Evolutionary conservation across 2,113 vertebrate genomes (phyloP).

Genomic region (Menura novaehollandiae): DNA sequence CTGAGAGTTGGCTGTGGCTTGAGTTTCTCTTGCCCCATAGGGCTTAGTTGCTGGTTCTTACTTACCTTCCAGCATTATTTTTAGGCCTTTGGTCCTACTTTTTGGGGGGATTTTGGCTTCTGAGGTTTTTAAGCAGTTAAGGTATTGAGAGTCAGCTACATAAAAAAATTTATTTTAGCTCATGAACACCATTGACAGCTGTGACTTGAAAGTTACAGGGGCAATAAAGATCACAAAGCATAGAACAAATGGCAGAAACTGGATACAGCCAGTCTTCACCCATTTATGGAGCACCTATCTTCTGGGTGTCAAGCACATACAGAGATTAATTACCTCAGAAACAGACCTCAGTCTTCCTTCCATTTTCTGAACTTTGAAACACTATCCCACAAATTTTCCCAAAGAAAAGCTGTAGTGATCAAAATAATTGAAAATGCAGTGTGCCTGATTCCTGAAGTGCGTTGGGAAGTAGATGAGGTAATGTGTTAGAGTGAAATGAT

Average conservation of each 20-base stretch:
- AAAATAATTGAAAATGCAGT: background rate
- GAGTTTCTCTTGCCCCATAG: background rate
- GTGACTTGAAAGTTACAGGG: background rate
- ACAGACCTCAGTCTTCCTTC: background rate
- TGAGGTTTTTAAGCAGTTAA: background rate
- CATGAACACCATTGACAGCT: background rate
- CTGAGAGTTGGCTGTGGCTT: background rate
- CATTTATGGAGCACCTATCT: background rate
- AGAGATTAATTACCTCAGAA: background rate
- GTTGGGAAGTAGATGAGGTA: background rate
- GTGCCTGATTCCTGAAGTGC: rapidly evolving
- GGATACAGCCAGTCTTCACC: background rate
- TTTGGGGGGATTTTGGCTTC: rapidly evolving
- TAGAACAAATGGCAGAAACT: background rate
- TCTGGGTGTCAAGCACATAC: background rate
- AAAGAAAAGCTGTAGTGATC: background rate
- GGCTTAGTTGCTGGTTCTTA: background rate
- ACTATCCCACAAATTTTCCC: background rate
- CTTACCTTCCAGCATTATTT: background rate
- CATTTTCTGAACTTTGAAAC: background rate
- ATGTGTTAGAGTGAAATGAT: background rate
- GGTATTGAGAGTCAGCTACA: background rate
- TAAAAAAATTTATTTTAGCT: background rate
- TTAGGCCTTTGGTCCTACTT: background rate
- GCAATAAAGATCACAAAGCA: background rate